phyloP scores from a whole-genome alignment of 2,888 invertebrate species.

The Eupelmus urozonus region DNA sequence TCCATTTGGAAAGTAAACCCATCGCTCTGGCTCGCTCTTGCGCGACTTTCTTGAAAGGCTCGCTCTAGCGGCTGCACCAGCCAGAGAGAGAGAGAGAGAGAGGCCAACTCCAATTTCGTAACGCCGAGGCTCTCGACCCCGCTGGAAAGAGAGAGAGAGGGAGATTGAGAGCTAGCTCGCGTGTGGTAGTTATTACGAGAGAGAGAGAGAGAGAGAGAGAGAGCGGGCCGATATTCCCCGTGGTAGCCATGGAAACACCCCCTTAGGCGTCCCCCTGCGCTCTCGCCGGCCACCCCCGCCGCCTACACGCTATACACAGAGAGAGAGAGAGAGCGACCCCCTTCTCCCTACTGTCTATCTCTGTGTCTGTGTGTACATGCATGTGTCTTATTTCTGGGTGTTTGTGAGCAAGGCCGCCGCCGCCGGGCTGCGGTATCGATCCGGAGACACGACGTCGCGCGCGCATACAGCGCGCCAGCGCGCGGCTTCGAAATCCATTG shows the following conservation, averaged over 20 bases:
- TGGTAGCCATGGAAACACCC: constrained; percentile 73
- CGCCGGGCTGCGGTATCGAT: constrained; percentile 50
- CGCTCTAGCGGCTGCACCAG: neutral
- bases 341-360: neutral
- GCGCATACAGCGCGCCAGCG: neutral
- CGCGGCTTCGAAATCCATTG: constrained; percentile 22
- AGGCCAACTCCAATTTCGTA: constrained; percentile 58
- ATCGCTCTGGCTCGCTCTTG: constrained; percentile 20
- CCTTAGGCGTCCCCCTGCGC: constrained; percentile 71
- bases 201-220: constrained; percentile 7
- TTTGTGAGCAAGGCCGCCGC: constrained; percentile 38
- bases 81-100: constrained; percentile 14
- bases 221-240: constrained; percentile 44
- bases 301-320: too few species aligned
- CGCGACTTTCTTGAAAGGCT: constrained; percentile 42
- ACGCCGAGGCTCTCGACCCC: constrained; percentile 59
- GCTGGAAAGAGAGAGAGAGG: constrained; percentile 32
- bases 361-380: neutral
- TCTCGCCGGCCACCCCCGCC: constrained; percentile 64
- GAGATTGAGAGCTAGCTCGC: constrained; percentile 1
- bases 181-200: neutral
- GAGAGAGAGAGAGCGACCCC: too few species aligned
- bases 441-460: constrained; percentile 23
- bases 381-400: neutral
- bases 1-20: constrained; percentile 61